Conservation (phyloP, 2,113 vertebrate species). For the Odocoileus virginianus region DNA sequence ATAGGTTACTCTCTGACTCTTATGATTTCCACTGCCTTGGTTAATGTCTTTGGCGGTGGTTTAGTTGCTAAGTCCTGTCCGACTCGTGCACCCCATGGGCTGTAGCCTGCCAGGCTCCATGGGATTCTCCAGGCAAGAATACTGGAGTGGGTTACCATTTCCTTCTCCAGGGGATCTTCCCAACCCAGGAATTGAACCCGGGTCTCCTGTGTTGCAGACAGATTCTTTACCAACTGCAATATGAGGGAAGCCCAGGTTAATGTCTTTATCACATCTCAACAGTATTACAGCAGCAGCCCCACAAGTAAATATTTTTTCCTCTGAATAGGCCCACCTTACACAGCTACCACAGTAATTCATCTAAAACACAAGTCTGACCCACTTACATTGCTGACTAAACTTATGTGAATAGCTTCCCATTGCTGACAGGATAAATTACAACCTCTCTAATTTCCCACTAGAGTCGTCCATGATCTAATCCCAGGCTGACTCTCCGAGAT, state of each 20-base stretch:
- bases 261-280: neutral
- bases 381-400: neutral
- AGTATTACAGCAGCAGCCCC: neutral
- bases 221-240: neutral
- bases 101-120: neutral
- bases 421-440: slow-evolving; percentile 6
- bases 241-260: neutral
- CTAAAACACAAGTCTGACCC: neutral
- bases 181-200: neutral
- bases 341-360: neutral
- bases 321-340: neutral
- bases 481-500: neutral
- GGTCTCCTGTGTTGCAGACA: neutral
- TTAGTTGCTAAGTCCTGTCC: neutral
- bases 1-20: neutral
- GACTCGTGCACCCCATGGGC: neutral
- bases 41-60: neutral
- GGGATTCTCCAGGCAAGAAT: neutral
- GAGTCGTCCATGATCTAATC: neutral
- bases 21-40: neutral
- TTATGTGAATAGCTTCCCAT: neutral
- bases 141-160: neutral
- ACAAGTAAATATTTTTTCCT: neutral
- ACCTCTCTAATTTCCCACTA: neutral
- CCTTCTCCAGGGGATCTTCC: neutral